These are phyloP conservation scores for Drosophila tristis DNA, from an alignment of 1,140 invertebrate species.

Conservation along the genomic window DNA sequence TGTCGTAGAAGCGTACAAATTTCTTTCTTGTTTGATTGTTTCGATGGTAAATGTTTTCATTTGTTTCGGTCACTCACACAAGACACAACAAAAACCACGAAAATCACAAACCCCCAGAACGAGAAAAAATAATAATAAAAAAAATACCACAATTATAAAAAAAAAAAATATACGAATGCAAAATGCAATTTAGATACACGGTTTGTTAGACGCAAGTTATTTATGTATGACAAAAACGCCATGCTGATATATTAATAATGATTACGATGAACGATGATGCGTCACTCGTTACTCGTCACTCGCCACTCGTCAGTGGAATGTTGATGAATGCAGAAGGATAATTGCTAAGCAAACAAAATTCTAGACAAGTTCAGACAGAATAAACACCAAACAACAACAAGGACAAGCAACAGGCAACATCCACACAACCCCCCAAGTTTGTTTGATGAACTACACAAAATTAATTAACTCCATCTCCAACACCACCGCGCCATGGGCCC, in stretches of 20 bases:
- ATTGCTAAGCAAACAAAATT: constrained; percentile 27
- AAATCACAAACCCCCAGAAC: constrained; percentile 16
- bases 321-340: constrained; percentile 5
- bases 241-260: neutral
- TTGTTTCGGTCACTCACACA: constrained; percentile 70
- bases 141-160: neutral
- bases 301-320: too few species aligned
- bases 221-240: too few species aligned
- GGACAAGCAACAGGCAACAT: constrained; percentile 11
- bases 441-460: constrained; percentile 39
- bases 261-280: neutral
- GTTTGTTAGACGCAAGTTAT: too few species aligned
- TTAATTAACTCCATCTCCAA: constrained; percentile 50
- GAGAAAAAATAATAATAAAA: constrained; percentile 1
- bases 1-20: constrained; percentile 70
- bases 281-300: too few species aligned
- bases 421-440: neutral
- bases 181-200: too few species aligned
- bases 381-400: constrained; percentile 3
- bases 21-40: constrained; percentile 84
- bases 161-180: too few species aligned
- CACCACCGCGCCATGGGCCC: neutral
- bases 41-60: constrained; percentile 83
- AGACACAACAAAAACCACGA: constrained; percentile 10
- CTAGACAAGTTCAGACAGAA: neutral